Percentiles rank a stretch among this genome's conserved stretches.
Conservation (phyloP, 2,888 invertebrate species). For the Clivina fossor region DNA sequence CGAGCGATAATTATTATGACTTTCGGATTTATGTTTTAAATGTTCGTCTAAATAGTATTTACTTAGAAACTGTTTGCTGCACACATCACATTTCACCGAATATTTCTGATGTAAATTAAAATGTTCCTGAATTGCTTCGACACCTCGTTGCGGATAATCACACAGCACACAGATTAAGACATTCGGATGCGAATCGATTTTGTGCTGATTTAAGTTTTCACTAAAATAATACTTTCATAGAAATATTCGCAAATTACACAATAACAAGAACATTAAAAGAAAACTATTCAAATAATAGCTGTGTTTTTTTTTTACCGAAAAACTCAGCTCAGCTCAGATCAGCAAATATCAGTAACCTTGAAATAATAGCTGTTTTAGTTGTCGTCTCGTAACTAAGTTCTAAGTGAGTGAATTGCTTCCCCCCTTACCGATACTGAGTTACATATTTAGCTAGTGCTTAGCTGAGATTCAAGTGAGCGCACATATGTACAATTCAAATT, state of each 20-base stretch:
- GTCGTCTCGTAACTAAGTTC: background rate
- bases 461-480: too few species aligned
- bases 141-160: constrained; percentile 5
- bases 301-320: too few species aligned
- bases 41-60: constrained; percentile 21
- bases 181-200: constrained; percentile 5
- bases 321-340: too few species aligned
- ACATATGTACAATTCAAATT: too few species aligned
- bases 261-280: background rate
- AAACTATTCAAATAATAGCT: too few species aligned
- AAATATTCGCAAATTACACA: background rate
- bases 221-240: constrained; percentile 8
- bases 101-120: constrained; percentile 18
- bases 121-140: constrained; percentile 18
- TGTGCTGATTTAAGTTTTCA: constrained; percentile 13
- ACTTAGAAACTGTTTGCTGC: constrained; percentile 25
- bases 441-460: too few species aligned
- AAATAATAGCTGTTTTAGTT: background rate
- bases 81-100: constrained; percentile 24
- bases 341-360: too few species aligned
- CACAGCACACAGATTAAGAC: constrained; percentile 16
- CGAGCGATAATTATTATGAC: constrained; percentile 6
- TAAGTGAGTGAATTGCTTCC: too few species aligned
- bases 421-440: too few species aligned
- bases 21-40: constrained; percentile 17